phyloP scores from a whole-genome alignment of 92 coral and sea anemone species.

The Zoanthus sociatus region DNA sequence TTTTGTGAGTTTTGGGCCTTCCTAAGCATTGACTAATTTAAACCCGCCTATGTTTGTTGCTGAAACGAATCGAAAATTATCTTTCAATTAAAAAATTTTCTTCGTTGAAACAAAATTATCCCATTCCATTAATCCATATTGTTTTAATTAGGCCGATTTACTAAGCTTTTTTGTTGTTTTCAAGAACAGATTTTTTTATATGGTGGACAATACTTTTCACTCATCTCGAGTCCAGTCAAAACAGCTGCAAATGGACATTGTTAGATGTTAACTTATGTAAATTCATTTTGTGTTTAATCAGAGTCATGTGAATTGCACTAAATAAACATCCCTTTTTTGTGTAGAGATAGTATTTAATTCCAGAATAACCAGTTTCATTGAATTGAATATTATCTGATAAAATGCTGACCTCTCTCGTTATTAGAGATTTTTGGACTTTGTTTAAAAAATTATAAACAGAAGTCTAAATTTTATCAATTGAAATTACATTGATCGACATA shows the following conservation, averaged over 20 bases:
- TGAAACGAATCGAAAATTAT: constrained; percentile 40
- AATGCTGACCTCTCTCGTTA: not conserved
- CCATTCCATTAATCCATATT: not conserved
- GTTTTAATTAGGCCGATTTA: not conserved
- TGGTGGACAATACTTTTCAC: not conserved
- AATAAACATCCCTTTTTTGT: no score
- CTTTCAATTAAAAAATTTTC: not conserved
- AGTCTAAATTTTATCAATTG: no score
- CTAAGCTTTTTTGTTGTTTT: constrained; percentile 26
- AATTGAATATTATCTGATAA: not conserved
- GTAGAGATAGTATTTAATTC: not conserved
- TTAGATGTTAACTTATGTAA: not conserved
- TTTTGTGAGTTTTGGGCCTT: not conserved
- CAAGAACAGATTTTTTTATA: not conserved
- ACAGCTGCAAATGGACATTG: not conserved
- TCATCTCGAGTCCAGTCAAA: not conserved
- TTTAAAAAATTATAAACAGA: no score
- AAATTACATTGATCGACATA: no score
- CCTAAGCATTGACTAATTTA: not conserved
- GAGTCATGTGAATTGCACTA: not conserved
- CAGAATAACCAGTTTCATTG: not conserved
- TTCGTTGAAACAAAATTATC: not conserved
- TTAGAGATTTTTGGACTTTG: no score
- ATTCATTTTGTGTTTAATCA: not conserved
- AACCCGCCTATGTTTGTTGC: constrained; percentile 2